phyloP scores from a whole-genome alignment of 1,140 invertebrate species.

The Lepidurus apus region DNA sequence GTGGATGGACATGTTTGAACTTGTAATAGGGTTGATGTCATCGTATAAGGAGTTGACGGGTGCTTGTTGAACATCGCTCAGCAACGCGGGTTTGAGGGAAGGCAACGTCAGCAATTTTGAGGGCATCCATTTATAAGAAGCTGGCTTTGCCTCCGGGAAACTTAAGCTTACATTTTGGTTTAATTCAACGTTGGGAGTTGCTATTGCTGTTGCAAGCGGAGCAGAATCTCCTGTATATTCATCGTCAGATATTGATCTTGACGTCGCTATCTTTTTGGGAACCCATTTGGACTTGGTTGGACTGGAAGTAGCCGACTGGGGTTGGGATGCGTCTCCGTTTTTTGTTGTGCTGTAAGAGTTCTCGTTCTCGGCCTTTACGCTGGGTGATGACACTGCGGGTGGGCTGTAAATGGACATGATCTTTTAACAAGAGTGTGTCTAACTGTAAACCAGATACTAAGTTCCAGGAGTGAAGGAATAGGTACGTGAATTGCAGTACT shows the following conservation, averaged over 20 bases:
- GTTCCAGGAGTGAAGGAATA: no score
- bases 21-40: not conserved
- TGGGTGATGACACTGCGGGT: no score
- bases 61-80: not conserved
- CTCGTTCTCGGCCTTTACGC: no score
- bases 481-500: no score
- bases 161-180: not conserved
- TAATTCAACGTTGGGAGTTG: not conserved
- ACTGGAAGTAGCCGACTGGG: not conserved
- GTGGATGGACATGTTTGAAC: not conserved
- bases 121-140: not conserved
- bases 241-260: not conserved
- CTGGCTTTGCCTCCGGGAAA: not conserved
- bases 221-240: not conserved
- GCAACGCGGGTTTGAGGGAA: not conserved
- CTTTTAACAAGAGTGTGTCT: no score
- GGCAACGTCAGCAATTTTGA: not conserved
- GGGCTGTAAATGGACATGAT: no score
- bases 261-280: conserved; percentile 18
- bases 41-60: not conserved
- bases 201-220: not conserved
- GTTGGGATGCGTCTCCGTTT: no score
- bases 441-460: no score
- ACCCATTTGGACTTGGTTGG: not conserved
- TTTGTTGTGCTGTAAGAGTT: no score